Evolutionary conservation across 2,888 invertebrate species (phyloP).

Genomic region (Andrena praecox): DNA sequence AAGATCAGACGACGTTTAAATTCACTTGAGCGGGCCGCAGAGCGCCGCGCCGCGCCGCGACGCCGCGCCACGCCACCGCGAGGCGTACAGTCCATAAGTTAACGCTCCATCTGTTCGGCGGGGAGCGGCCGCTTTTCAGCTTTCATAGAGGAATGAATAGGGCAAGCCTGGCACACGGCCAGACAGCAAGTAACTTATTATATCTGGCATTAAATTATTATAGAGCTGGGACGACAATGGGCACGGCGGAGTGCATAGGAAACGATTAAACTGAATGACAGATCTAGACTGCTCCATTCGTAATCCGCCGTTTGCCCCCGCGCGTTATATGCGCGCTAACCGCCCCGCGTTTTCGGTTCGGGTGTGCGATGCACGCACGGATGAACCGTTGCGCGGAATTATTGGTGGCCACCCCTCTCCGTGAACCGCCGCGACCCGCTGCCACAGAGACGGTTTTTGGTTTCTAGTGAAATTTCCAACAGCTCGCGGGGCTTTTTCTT

Average conservation of each 20-base stretch:
- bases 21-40: slow-evolving; percentile 63
- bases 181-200: slow-evolving; percentile 85
- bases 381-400: slow-evolving; percentile 16
- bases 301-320: slow-evolving; percentile 60
- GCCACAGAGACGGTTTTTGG: background rate
- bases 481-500: background rate
- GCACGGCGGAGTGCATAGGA: slow-evolving; percentile 84
- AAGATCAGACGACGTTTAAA: slow-evolving; percentile 77
- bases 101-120: slow-evolving; percentile 78
- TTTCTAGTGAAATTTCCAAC: slow-evolving; percentile 5
- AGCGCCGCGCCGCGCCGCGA: slow-evolving; percentile 8
- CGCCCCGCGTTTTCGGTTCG: slow-evolving; percentile 18
- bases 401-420: background rate
- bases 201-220: slow-evolving; percentile 85
- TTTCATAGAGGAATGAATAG: slow-evolving; percentile 83
- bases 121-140: slow-evolving; percentile 79
- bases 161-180: slow-evolving; percentile 82
- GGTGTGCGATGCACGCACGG: slow-evolving; percentile 14
- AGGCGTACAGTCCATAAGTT: slow-evolving; percentile 79
- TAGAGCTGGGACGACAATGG: slow-evolving; percentile 83
- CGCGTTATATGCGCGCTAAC: slow-evolving; percentile 48
- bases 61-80: slow-evolving; percentile 63
- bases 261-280: slow-evolving; percentile 84
- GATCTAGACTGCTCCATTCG: slow-evolving; percentile 74
- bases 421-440: background rate